Evolutionary conservation across 2,113 vertebrate species (phyloP).

Genomic region (Cardinalis cardinalis): DNA sequence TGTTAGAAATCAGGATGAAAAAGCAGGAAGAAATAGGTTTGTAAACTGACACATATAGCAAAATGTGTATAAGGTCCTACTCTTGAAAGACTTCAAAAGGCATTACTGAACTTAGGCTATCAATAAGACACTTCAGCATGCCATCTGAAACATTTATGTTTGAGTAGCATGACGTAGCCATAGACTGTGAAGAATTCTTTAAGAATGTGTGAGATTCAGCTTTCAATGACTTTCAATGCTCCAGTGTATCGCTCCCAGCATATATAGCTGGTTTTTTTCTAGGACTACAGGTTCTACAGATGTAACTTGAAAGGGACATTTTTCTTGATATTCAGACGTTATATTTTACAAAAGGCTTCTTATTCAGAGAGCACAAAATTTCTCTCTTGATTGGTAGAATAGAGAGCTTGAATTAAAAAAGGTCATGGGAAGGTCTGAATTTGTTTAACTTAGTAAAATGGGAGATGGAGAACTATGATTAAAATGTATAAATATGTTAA

Average conservation of each 20-base stretch:
- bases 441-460: not conserved
- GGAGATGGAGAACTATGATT: not conserved
- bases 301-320: not conserved
- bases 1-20: not conserved
- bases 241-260: not conserved
- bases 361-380: not conserved
- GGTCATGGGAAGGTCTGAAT: not conserved
- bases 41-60: not conserved
- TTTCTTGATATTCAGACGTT: not conserved
- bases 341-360: not conserved
- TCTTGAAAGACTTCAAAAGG: not conserved
- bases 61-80: not conserved
- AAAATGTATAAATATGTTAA: not conserved
- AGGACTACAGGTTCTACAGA: not conserved
- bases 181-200: not conserved
- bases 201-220: not conserved
- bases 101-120: not conserved
- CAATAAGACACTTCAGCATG: not conserved
- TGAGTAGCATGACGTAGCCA: not conserved
- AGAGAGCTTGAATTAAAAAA: not conserved
- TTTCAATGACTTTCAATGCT: not conserved
- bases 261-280: not conserved
- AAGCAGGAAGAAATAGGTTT: not conserved
- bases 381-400: not conserved
- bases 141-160: not conserved